A percentile compares a stretch with the other conserved stretches of the same genome.
phyloP scores from a whole-genome alignment of 2,888 invertebrate genomes.

The Stramonita haemastoma region DNA sequence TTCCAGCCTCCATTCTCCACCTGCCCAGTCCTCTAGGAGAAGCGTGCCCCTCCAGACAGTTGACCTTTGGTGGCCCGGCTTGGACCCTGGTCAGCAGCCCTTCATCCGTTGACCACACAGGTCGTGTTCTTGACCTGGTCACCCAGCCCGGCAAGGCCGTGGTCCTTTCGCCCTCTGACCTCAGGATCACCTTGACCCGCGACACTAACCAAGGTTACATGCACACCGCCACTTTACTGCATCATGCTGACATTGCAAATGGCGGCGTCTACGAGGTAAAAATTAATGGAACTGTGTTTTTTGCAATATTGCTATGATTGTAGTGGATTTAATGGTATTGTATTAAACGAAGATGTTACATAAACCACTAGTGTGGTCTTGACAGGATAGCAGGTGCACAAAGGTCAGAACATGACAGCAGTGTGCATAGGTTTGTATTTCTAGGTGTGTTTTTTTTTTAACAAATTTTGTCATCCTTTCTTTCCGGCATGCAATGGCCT shows the following conservation, averaged over 20 bases:
- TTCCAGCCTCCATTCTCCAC: conserved; percentile 40
- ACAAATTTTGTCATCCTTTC: no score
- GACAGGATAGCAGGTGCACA: no score
- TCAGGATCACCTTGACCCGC: conserved; percentile 35
- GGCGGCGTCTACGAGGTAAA: conserved; percentile 44
- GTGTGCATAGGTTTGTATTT: no score
- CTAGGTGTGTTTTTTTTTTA: no score
- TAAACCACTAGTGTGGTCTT: no score
- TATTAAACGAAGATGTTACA: no score
- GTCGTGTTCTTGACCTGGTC: conserved; percentile 30
- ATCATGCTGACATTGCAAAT: conserved; percentile 44
- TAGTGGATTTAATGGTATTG: no score
- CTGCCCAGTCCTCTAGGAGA: conserved; percentile 11
- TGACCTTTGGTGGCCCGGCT: not conserved
- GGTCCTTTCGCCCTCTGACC: not conserved
- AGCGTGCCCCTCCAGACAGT: conserved; percentile 24
- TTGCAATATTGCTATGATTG: no score
- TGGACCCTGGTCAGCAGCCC: conserved; percentile 20
- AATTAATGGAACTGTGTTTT: no score
- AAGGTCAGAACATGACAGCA: no score
- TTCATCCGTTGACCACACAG: conserved; percentile 23
- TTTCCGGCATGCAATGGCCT: no score
- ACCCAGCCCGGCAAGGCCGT: conserved; percentile 23
- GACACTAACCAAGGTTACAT: conserved; percentile 41
- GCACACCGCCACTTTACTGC: conserved; percentile 41